A percentile compares a stretch with the other conserved stretches of the same genome.
Evolutionary conservation across 2,797 vertebrate genomes (phyloP).

Genomic region (Poeciliopsis turneri): DNA sequence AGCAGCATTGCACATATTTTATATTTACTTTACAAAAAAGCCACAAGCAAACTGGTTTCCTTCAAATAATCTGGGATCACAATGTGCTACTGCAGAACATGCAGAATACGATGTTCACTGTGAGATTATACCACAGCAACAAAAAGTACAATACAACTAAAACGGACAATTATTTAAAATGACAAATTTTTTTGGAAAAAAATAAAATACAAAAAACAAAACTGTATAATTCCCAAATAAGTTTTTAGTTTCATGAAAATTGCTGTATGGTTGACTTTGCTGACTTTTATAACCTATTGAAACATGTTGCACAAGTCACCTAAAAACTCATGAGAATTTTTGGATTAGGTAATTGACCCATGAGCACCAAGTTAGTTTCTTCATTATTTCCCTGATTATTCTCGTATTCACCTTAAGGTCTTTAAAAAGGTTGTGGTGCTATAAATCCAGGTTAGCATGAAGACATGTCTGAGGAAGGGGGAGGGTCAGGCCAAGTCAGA

Average conservation of each 20-base stretch:
- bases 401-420: constrained; percentile 31
- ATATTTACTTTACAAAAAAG: not conserved
- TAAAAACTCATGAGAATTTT: constrained; percentile 12
- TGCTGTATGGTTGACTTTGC: not conserved
- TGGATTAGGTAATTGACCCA: constrained; percentile 26
- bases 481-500: constrained; percentile 63
- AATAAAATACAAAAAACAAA: not conserved
- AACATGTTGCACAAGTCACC: not conserved
- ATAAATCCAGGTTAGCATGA: constrained; percentile 44
- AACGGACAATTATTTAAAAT: too few relatives aligned
- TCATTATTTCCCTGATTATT: constrained; percentile 18
- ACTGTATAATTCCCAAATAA: not conserved
- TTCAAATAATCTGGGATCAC: not conserved
- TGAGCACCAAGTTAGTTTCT: constrained; percentile 25
- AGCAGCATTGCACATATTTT: not conserved
- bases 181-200: not conserved
- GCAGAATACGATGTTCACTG: not conserved
- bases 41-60: not conserved
- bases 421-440: constrained; percentile 36
- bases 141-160: too few relatives aligned
- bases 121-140: not conserved
- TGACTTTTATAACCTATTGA: not conserved
- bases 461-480: constrained; percentile 18
- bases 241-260: not conserved
- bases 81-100: not conserved